These are phyloP conservation scores for Tragelaphus imberbis DNA, from an alignment of 2,113 vertebrate species.

Conservation along the genomic window DNA sequence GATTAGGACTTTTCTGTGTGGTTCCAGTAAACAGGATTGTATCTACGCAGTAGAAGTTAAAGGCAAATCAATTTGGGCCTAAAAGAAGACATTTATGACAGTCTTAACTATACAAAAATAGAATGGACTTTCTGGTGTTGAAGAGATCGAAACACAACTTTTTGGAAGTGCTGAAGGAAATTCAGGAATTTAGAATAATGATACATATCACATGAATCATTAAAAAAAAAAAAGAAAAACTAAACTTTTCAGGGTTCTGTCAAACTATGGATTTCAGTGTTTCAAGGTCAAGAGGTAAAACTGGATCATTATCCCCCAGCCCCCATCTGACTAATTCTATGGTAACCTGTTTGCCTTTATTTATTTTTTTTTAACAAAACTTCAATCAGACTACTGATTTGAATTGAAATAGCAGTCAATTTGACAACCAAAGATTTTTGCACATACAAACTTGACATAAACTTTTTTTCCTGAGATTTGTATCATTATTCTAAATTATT, in stretches of 20 bases:
- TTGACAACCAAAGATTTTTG: not conserved
- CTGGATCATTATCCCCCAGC: not conserved
- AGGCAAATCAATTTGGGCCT: not conserved
- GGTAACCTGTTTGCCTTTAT: not conserved
- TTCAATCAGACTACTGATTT: not conserved
- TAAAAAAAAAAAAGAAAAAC: not conserved
- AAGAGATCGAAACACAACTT: not conserved
- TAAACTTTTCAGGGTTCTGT: not conserved
- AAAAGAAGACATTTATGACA: not conserved
- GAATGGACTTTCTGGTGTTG: not conserved
- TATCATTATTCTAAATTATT: not conserved
- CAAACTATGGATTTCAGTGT: not conserved
- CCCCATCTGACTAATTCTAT: not conserved
- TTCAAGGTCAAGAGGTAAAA: not conserved
- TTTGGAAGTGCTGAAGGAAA: not conserved
- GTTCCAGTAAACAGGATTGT: not conserved
- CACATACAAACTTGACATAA: not conserved
- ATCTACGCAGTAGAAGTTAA: not conserved
- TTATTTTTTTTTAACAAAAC: not conserved
- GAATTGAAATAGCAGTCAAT: not conserved
- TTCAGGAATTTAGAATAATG: not conserved
- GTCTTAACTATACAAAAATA: not conserved
- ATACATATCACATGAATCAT: not conserved
- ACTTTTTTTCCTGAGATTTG: not conserved
- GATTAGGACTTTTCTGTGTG: not conserved